These are phyloP conservation scores for Actinostola sp. DNA, from an alignment of 92 coral and sea anemone species.

Conservation along the genomic window DNA sequence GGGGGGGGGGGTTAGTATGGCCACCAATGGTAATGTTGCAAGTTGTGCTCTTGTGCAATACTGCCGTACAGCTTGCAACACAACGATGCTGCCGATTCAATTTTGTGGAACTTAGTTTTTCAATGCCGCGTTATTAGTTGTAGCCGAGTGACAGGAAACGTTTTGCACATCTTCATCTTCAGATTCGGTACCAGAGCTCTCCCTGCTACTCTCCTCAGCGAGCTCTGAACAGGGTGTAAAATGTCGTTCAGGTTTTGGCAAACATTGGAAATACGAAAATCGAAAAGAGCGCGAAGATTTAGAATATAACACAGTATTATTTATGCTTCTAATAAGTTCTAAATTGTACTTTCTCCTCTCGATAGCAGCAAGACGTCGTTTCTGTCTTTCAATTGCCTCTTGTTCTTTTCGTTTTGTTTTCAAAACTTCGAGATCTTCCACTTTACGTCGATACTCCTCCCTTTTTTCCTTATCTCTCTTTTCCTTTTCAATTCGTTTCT, in stretches of 20 bases:
- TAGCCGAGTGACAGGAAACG: constrained; percentile 11
- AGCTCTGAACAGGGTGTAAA: constrained; percentile 26
- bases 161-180: constrained; percentile 5
- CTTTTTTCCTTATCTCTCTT: constrained; percentile 26
- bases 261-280: constrained; percentile 46
- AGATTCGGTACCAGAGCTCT: constrained; percentile 8
- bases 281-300: constrained; percentile 40
- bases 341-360: constrained; percentile 38
- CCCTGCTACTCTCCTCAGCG: constrained; percentile 27
- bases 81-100: background rate
- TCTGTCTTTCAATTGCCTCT: constrained; percentile 35
- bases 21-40: too few species aligned
- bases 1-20: too few species aligned
- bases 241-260: constrained; percentile 17
- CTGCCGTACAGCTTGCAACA: too few species aligned
- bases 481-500: constrained; percentile 32
- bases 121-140: background rate
- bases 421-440: constrained; percentile 36
- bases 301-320: constrained; percentile 29
- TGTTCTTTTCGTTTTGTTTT: constrained; percentile 35
- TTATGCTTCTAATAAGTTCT: constrained; percentile 27
- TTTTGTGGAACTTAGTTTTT: background rate
- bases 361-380: constrained; percentile 26
- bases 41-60: too few species aligned
- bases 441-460: constrained; percentile 25